Evolutionary conservation across 1,140 invertebrate genomes (phyloP), one percentile per base, ranked within the genome.

Genomic region (Drosophila truncata): DNA sequence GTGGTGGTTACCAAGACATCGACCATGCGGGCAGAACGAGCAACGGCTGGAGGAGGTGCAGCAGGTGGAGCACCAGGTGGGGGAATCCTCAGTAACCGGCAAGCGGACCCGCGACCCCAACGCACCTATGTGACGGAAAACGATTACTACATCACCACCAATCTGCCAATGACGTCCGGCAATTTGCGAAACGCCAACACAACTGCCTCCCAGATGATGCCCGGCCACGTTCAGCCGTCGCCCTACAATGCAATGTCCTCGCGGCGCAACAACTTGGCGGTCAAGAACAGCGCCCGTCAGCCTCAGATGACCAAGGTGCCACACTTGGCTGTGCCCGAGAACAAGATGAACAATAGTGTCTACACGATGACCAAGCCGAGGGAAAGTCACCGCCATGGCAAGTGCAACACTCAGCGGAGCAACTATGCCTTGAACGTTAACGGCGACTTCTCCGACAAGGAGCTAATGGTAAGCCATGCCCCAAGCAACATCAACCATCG

Each of bases 131-230:
- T 87, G 9, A 87, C 84, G 14, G 72, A 87, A 58, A 84, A 87
- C 33, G 84, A 87, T 42, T 87, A 88, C 52, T 87, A 88, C 50
- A 87, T 87, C 29, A 83, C 85, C 11, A 80, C 84, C 3, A 87
- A 88, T 74, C 37, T 88, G 13, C 85, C 84, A 0, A 11, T 87
- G 39, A 80, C 86, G 46, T 25, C 72, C 6, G 50, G 42, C n/a
- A 78, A 67, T 31, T 60, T 87, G 42, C 57, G 83, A 0, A 41
- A 71, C 3, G 47, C 76, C 1, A 8, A 49, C 29, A 5, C 18
- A 11, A 69, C 66, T 27, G 1, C 23, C 13, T 18, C 74, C 18
- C 39, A 61, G 44, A n/a, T 67, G 25, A 39, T 52, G 42, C 60
- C 71, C 25, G 20, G 33, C 16, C 46, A 59, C 18, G 11, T 41